A percentile compares a stretch with the other conserved stretches of the same genome.
These are phyloP conservation scores for Buphagus erythrorhynchus DNA, from an alignment of 2,797 vertebrate species.

Conservation along the genomic window DNA sequence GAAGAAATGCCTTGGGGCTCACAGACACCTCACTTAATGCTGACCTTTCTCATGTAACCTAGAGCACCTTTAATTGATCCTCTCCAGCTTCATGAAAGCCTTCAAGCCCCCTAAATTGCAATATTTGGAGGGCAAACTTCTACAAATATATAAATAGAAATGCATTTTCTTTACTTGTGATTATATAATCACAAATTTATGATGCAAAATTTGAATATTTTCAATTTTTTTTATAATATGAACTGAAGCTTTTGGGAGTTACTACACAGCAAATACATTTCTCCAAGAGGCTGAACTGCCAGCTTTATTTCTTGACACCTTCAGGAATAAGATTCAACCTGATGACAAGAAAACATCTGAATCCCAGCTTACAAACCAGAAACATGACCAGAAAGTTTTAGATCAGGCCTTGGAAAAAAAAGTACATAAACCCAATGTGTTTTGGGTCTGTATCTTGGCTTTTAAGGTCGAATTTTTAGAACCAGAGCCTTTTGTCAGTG, in stretches of 20 bases:
- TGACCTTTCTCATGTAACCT: not conserved
- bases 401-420: not conserved
- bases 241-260: not conserved
- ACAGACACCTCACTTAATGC: not conserved
- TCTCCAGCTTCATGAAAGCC: not conserved
- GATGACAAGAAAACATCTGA: not conserved
- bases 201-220: not conserved
- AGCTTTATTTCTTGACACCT: not conserved
- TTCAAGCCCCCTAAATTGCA: not conserved
- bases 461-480: not conserved
- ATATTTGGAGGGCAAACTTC: not conserved
- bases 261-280: not conserved
- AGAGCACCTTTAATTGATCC: not conserved
- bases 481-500: not conserved
- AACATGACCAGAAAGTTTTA: not conserved
- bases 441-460: not conserved
- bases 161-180: not conserved
- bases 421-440: not conserved
- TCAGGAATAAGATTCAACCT: not conserved
- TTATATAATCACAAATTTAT: not conserved
- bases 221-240: not conserved
- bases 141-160: not conserved
- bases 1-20: not conserved
- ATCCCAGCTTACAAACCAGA: not conserved
- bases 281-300: not conserved